Conservation (phyloP, 2,888 invertebrate genomes). For the Helobdella robusta region DNA sequence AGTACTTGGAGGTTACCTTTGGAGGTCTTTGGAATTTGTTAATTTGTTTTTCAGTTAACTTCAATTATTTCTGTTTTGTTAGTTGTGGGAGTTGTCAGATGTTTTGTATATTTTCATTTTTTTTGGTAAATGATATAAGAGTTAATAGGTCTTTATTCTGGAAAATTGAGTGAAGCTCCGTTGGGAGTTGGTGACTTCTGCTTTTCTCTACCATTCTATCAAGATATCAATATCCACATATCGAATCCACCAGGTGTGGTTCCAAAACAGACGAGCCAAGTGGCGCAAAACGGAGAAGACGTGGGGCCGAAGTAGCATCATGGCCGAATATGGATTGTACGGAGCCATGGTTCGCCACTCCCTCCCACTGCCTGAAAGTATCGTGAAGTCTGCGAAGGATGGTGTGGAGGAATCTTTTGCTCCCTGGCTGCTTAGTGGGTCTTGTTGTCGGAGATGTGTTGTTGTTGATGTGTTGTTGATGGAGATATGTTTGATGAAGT, state of each 20-base stretch:
- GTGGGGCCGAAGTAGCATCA: constrained; percentile 97
- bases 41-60: too few relatives aligned
- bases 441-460: not conserved
- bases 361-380: constrained; percentile 92
- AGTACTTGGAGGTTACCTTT: too few relatives aligned
- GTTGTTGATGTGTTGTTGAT: not conserved
- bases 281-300: constrained; percentile 99
- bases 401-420: constrained; percentile 70
- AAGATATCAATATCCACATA: too few relatives aligned
- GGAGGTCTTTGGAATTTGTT: too few relatives aligned
- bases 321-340: constrained; percentile 98
- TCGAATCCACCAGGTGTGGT: constrained; percentile 85
- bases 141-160: too few relatives aligned
- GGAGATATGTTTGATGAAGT: not conserved
- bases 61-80: too few relatives aligned
- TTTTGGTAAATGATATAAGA: too few relatives aligned
- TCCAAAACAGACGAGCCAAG: constrained; percentile 93
- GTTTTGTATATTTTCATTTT: too few relatives aligned
- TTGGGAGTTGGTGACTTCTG: too few relatives aligned
- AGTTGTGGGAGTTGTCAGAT: too few relatives aligned
- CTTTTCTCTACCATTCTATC: too few relatives aligned
- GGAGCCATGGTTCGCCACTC: constrained; percentile 99
- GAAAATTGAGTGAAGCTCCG: too few relatives aligned
- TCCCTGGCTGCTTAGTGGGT: constrained; percentile 93
- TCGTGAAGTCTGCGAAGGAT: constrained; percentile 79